These are phyloP conservation scores for Atta texana DNA, from an alignment of 1,140 invertebrate species.

Conservation along the genomic window DNA sequence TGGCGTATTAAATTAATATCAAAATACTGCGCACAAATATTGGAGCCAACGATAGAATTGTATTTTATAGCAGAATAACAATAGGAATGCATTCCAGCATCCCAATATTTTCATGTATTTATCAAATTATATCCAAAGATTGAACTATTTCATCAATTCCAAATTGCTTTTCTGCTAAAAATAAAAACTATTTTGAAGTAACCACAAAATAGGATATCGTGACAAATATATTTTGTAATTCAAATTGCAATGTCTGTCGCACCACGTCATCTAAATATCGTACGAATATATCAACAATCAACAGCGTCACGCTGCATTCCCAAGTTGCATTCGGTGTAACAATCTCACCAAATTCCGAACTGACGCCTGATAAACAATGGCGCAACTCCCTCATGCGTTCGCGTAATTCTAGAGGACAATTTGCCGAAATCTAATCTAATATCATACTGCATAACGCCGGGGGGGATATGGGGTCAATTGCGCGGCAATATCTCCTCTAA, in stretches of 20 bases:
- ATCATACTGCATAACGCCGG: conserved; percentile 60
- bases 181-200: neutral
- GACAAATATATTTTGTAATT: conserved; percentile 4
- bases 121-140: neutral
- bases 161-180: conserved; percentile 11
- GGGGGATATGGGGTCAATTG: conserved; percentile 68
- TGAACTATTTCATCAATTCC: neutral
- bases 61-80: neutral
- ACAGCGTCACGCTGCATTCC: conserved; percentile 16
- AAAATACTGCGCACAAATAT: neutral
- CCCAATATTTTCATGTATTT: neutral
- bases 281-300: conserved; percentile 44
- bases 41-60: conserved; percentile 2
- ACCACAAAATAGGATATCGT: neutral
- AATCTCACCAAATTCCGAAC: conserved; percentile 51
- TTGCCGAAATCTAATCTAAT: conserved; percentile 72
- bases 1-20: neutral
- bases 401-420: conserved; percentile 68
- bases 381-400: conserved; percentile 22
- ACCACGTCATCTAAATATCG: conserved; percentile 9
- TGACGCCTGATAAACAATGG: conserved; percentile 31
- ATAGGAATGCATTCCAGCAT: neutral
- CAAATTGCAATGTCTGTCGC: neutral
- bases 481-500: conserved; percentile 67
- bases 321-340: conserved; percentile 30